These are phyloP conservation scores for Drosophila tanythrix DNA, from an alignment of 2,888 invertebrate genomes.

Conservation along the genomic window DNA sequence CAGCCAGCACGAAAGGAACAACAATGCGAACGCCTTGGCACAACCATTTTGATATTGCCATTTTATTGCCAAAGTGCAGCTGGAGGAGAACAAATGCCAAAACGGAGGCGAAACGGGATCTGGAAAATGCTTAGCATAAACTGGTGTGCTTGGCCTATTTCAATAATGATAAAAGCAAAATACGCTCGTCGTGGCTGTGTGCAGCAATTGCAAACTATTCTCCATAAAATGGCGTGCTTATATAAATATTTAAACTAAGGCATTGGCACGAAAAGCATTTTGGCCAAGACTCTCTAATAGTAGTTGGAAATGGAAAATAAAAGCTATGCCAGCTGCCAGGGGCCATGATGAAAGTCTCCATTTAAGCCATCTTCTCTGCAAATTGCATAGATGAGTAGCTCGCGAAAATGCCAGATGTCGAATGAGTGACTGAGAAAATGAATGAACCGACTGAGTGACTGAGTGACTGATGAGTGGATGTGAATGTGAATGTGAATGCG, in stretches of 20 bases:
- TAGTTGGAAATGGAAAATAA: conserved; percentile 49
- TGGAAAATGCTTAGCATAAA: conserved; percentile 52
- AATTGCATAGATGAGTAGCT: conserved; percentile 41
- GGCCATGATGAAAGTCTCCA: conserved; percentile 29
- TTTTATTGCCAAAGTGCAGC: conserved; percentile 39
- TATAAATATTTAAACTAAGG: conserved; percentile 70
- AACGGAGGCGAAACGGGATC: neutral
- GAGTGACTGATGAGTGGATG: conserved; percentile 41
- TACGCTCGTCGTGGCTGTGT: conserved; percentile 24
- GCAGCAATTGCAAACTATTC: conserved; percentile 62
- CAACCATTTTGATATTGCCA: conserved; percentile 6
- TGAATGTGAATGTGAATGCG: conserved; percentile 16
- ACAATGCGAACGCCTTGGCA: conserved; percentile 6
- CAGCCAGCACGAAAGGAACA: neutral
- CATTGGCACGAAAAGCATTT: conserved; percentile 59
- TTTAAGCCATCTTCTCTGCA: conserved; percentile 39
- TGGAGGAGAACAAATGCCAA: neutral
- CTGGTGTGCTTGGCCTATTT: conserved; percentile 56
- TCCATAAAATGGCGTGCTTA: conserved; percentile 58
- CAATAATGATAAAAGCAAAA: conserved; percentile 69
- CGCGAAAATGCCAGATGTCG: conserved; percentile 42
- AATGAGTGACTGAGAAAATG: conserved; percentile 19
- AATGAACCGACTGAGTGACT: conserved; percentile 3
- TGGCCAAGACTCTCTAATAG: conserved; percentile 24
- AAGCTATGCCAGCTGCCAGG: conserved; percentile 58